Conservation (phyloP, 2,113 vertebrate species). For the Anoplopoma fimbria region DNA sequence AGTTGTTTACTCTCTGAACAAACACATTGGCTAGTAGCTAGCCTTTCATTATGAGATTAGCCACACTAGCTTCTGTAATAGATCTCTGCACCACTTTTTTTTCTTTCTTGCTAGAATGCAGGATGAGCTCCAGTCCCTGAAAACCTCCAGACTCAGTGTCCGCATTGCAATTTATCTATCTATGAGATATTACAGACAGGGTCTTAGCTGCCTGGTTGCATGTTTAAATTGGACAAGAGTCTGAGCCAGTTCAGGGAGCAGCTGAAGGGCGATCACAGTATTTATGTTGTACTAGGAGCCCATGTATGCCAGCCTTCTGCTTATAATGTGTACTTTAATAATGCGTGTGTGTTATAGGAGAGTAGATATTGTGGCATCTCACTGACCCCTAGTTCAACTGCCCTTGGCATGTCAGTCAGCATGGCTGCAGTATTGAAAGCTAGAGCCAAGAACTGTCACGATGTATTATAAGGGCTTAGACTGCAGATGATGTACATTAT, state of each 20-base stretch:
- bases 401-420: constrained; percentile 42
- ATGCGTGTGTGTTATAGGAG: constrained; percentile 13
- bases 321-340: constrained; percentile 38
- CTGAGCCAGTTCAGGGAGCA: constrained; percentile 28
- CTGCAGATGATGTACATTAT: background rate
- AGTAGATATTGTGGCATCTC: constrained; percentile 29
- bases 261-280: constrained; percentile 35
- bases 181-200: constrained; percentile 23
- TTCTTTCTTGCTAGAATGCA: constrained; percentile 27
- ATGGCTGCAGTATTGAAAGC: constrained; percentile 31
- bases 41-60: constrained; percentile 57
- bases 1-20: constrained; percentile 64
- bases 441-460: constrained; percentile 29
- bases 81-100: constrained; percentile 17
- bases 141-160: background rate
- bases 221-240: constrained; percentile 29
- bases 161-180: constrained; percentile 8
- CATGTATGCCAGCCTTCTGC: constrained; percentile 1
- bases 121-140: constrained; percentile 14
- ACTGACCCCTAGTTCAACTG: constrained; percentile 46
- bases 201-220: constrained; percentile 8
- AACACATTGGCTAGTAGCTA: constrained; percentile 60
- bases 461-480: constrained; percentile 9
- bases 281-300: constrained; percentile 21
- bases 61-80: constrained; percentile 35